Evolutionary conservation across 30 jellyfish, hydroid and myxozoan species (phyloP), one percentile per base, ranked within the genome.

Genomic region (Aurelia aurita complex sp. Pacific): DNA sequence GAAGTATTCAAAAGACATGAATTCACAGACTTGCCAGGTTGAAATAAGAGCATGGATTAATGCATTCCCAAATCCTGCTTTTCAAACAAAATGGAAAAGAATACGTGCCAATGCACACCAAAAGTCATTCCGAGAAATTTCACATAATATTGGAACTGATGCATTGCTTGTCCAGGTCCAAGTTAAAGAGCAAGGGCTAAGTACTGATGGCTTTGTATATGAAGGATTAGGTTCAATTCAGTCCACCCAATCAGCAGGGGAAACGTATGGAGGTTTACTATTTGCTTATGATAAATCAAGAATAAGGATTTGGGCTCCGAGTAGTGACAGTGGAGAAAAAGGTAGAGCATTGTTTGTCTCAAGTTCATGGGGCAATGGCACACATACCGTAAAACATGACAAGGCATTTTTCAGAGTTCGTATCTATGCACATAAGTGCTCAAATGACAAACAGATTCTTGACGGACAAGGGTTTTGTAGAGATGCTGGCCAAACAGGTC

Each of bases 261-360:
- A 75, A 42, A n/a, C 64, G 19, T 89, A 88, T 85, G 99, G 99
- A 62, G 99, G 97, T 12, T 40, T 94, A 2, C 59, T 94, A 7
- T 94, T 79, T 85, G 99, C 99, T 23, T 94, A 94, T 85, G 91
- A 88, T 66, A 86, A 68, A 17, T 54, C 59, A 17, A 81, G 85
- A 71, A 76, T 94, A 29, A 83, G 99, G 51, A 46, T 94, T 7
- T 94, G 99, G 99, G 94, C 86, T 67, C 97, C 99, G n/a, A 85
- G 89, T 73, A 94, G 99, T 85, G 85, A 59, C 12, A 85, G 29
- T 13, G 75, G 74, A 33, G 86, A 61, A 10, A 87, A 69, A 32
- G 96, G 98, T 3, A 69, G 85, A n/a, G 88, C 87, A 16, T 74
- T 89, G 29, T 85, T 73, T 61, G 90, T 94, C 5, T 90, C 97